These are phyloP conservation scores for Dorcus hopei DNA, from an alignment of 2,888 invertebrate genomes.

Conservation along the genomic window DNA sequence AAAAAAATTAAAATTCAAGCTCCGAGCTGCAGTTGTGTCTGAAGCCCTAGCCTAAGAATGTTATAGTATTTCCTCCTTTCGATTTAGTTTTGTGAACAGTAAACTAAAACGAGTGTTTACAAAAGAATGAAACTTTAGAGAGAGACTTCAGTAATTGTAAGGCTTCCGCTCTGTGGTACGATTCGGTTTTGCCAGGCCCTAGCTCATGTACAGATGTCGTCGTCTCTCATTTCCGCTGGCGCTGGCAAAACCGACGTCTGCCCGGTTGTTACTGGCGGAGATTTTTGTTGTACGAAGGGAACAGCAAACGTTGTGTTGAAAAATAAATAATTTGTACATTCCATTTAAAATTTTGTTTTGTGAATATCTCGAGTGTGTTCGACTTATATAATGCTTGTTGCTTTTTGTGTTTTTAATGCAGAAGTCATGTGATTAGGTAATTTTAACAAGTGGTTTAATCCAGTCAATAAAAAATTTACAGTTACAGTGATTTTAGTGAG, in stretches of 20 bases:
- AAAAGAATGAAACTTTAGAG: conserved; percentile 13
- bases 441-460: conserved; percentile 1
- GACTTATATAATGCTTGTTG: conserved; percentile 8
- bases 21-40: conserved; percentile 14
- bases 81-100: conserved; percentile 23
- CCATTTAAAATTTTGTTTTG: conserved; percentile 53
- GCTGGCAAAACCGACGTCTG: neutral
- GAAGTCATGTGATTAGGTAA: conserved; percentile 6
- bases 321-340: conserved; percentile 74
- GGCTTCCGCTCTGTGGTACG: conserved; percentile 12
- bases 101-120: too few species aligned
- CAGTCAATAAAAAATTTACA: neutral
- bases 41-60: conserved; percentile 32
- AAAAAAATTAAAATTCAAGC: neutral
- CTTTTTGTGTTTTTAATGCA: conserved; percentile 6
- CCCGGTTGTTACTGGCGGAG: conserved; percentile 12
- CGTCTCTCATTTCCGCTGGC: neutral
- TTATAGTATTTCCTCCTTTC: conserved; percentile 31
- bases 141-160: conserved; percentile 15
- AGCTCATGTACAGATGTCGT: conserved; percentile 27
- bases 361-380: conserved; percentile 14
- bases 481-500: neutral
- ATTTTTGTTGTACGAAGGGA: conserved; percentile 54
- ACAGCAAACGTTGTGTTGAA: conserved; percentile 58
- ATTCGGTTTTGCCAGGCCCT: conserved; percentile 18